These are phyloP conservation scores for Drosophila varians DNA, from an alignment of 1,140 invertebrate genomes.

Conservation along the genomic window DNA sequence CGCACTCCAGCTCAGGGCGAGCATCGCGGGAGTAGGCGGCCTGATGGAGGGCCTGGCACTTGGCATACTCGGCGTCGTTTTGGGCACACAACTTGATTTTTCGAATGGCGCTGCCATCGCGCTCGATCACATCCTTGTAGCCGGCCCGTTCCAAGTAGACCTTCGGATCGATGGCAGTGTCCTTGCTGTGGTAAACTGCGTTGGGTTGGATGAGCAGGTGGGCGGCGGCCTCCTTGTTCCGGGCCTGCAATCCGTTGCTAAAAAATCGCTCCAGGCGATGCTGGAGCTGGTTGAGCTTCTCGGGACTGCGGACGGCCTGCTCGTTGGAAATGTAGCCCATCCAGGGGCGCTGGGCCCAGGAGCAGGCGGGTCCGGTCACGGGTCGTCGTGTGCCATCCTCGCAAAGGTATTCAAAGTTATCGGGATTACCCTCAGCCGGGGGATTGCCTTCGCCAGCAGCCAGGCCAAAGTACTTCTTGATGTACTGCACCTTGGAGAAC, in stretches of 20 bases:
- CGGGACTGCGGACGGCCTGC: conserved; percentile 84
- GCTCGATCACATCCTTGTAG: conserved; percentile 91
- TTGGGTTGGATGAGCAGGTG: conserved; percentile 86
- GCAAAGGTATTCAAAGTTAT: conserved; percentile 90
- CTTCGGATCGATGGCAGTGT: conserved; percentile 86
- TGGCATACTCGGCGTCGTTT: conserved; percentile 86
- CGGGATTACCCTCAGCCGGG: conserved; percentile 84
- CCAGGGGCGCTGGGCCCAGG: conserved; percentile 92
- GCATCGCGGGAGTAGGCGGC: conserved; percentile 90
- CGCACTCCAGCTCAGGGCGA: conserved; percentile 88
- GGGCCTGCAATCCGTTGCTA: conserved; percentile 66
- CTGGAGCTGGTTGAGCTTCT: conserved; percentile 77
- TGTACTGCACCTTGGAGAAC: conserved; percentile 92
- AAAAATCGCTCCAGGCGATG: conserved; percentile 76
- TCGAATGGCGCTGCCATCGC: conserved; percentile 82
- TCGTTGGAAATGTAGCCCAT: conserved; percentile 89
- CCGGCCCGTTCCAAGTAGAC: conserved; percentile 89
- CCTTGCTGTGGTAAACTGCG: conserved; percentile 86
- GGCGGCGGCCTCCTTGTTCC: conserved; percentile 71
- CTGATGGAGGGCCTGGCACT: conserved; percentile 87
- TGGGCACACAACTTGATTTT: conserved; percentile 87
- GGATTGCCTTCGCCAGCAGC: conserved; percentile 40
- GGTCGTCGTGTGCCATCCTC: conserved; percentile 90
- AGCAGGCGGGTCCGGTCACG: conserved; percentile 88
- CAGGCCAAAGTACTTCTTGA: conserved; percentile 90